phyloP scores from a whole-genome alignment of 1,140 invertebrate species.

The Drosophila mojavensis region DNA sequence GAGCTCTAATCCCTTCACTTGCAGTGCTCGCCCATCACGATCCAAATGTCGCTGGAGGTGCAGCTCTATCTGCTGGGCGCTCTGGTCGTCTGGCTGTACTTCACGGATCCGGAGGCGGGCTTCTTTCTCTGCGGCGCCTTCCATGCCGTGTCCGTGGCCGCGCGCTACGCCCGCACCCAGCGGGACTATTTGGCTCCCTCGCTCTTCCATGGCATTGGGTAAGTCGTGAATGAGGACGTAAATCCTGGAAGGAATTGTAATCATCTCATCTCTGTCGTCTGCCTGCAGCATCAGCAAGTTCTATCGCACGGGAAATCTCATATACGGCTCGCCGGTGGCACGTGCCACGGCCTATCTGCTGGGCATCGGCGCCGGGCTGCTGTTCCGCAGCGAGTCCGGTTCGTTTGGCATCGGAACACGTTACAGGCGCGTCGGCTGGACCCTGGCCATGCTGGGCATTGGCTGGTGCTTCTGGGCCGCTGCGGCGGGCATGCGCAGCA shows the following conservation, averaged over 20 bases:
- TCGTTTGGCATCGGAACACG: conserved; percentile 83
- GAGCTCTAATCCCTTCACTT: not conserved
- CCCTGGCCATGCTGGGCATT: conserved; percentile 84
- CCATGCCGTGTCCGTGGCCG: conserved; percentile 86
- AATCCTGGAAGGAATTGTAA: not conserved
- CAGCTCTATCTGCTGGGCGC: conserved; percentile 91
- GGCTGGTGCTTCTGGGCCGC: conserved; percentile 87
- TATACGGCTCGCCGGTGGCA: conserved; percentile 87
- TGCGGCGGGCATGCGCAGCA: conserved; percentile 85
- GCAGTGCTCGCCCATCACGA: conserved; percentile 89
- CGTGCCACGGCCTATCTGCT: conserved; percentile 88
- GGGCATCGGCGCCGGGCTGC: conserved; percentile 87
- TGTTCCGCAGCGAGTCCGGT: conserved; percentile 85
- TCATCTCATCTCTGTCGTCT: not conserved
- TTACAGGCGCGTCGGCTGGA: conserved; percentile 82
- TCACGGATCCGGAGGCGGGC: conserved; percentile 85
- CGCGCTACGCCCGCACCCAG: conserved; percentile 86
- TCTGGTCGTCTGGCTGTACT: conserved; percentile 88
- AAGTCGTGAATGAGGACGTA: not conserved
- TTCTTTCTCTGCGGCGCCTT: conserved; percentile 85
- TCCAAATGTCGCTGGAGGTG: conserved; percentile 92
- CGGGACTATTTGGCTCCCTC: conserved; percentile 87
- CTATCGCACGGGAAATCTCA: conserved; percentile 88
- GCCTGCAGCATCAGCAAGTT: conserved; percentile 87
- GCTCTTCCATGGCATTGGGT: conserved; percentile 89